A percentile compares a stretch with the other conserved stretches of the same genome.
Evolutionary conservation across 2,888 invertebrate genomes (phyloP).

Genomic region (Hirudinaria manillensis): DNA sequence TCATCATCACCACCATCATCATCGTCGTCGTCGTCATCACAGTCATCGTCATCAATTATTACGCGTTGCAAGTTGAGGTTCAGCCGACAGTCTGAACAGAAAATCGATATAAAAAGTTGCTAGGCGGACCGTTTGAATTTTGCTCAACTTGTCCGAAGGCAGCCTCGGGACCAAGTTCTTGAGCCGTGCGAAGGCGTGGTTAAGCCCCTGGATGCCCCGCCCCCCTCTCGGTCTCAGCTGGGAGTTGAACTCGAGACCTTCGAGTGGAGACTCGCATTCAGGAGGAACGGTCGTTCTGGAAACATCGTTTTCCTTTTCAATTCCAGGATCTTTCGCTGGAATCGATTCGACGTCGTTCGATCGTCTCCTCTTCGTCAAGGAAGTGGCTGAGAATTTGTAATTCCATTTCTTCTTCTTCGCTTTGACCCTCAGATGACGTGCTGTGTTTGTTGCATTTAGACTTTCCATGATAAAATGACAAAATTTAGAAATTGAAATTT

Average conservation of each 20-base stretch:
- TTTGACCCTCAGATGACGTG: background rate
- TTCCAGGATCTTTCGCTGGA: background rate
- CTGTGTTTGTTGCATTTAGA: no score
- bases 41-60: background rate
- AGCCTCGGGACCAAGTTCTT: conserved; percentile 25
- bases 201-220: conserved; percentile 17
- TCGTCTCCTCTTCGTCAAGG: no score
- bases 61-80: no score
- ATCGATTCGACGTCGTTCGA: no score
- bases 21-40: background rate
- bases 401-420: background rate
- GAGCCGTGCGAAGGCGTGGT: conserved; percentile 24
- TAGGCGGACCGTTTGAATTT: conserved; percentile 30
- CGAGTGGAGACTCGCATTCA: background rate
- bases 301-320: background rate
- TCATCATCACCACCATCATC: background rate
- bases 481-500: no score
- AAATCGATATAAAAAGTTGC: conserved; percentile 32
- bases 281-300: background rate
- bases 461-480: no score
- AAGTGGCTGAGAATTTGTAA: no score
- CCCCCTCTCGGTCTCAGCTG: background rate
- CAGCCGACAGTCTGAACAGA: conserved; percentile 9
- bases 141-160: conserved; percentile 31
- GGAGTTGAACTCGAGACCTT: no score